Evolutionary conservation across 1,140 invertebrate genomes (phyloP), one percentile per base, ranked within the genome.

Genomic region (Procambarus clarkii): DNA sequence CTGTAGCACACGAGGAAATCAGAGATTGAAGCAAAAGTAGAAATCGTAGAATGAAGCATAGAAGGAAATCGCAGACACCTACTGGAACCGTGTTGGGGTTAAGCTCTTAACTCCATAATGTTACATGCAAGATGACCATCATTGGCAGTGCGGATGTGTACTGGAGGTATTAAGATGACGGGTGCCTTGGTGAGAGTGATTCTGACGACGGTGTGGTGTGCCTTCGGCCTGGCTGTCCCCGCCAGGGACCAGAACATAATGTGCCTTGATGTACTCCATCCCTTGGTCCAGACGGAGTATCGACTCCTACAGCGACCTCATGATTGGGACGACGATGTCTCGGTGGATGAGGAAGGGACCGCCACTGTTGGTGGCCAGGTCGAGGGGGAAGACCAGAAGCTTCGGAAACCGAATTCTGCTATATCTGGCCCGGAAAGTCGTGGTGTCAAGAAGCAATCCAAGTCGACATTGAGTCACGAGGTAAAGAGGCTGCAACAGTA

Each of bases 71-170:
- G 34, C 34, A 34, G 34, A 34, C 1, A 34, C 34, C 34, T 34
- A 34, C 34, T 34, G 34, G 34, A 34, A 34, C 34, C 34, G 34
- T 34, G 34, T 34, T 34, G 1, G 34, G 34, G 34, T 34, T 34
- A 34, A 34, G 34, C 34, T 34, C 34, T 79, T 7, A 79, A 79
- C 45, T n/a, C 9, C 77, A 34, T 54, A 46, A 82, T 50, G 54
- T 82, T 82, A 15, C 58, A 34, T 58, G 50, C 58, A 0, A 82
- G 80, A 82, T 82, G 80, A 82, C 80, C 80, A 82, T 60, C 13
- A 82, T 7, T 79, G 7, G n/a, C 18, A 3, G 7, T 79, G 77
- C 7, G 77, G 77, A 46, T 48, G 24, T 18, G 11, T 21, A 9
- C 15, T 21, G 45, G 3, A 58, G 8, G 54, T 34, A 5, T 5